These are phyloP conservation scores for Drosophila maculinotata DNA, from an alignment of 2,888 invertebrate species.

Conservation along the genomic window DNA sequence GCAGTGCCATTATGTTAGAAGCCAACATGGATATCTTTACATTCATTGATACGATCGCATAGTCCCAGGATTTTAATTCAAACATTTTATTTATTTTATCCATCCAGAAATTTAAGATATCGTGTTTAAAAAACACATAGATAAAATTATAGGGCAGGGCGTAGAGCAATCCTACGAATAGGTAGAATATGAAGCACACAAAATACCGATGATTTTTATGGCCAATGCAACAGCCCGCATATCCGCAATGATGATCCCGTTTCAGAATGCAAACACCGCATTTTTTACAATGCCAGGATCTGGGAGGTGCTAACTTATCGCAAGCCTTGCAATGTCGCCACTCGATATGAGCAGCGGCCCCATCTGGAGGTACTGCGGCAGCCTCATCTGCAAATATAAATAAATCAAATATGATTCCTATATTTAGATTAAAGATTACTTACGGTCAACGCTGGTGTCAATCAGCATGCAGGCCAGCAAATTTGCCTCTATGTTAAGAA, in stretches of 20 bases:
- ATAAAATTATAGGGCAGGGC: slow-evolving; percentile 88
- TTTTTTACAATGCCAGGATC: slow-evolving; percentile 95
- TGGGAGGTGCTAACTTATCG: slow-evolving; percentile 90
- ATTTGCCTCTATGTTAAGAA: no score
- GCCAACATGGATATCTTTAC: no score
- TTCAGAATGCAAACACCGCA: slow-evolving; percentile 93
- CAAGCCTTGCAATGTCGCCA: slow-evolving; percentile 93
- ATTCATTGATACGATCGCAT: no score
- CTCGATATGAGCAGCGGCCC: background rate
- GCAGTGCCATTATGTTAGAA: slow-evolving; percentile 50
- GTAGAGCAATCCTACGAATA: slow-evolving; percentile 90
- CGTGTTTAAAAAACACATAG: no score
- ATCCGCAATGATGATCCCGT: slow-evolving; percentile 95
- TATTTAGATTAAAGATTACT: no score
- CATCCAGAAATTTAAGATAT: no score
- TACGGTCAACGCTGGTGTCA: no score
- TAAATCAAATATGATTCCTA: slow-evolving; percentile 55
- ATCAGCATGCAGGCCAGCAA: no score
- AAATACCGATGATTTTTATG: slow-evolving; percentile 94
- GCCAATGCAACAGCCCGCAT: slow-evolving; percentile 94
- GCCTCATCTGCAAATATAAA: no score
- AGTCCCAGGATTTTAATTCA: no score
- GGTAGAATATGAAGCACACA: slow-evolving; percentile 90
- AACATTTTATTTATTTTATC: no score
- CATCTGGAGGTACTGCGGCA: background rate